phyloP scores from a whole-genome alignment of 2,888 invertebrate genomes.

The Tenodera sinensis region DNA sequence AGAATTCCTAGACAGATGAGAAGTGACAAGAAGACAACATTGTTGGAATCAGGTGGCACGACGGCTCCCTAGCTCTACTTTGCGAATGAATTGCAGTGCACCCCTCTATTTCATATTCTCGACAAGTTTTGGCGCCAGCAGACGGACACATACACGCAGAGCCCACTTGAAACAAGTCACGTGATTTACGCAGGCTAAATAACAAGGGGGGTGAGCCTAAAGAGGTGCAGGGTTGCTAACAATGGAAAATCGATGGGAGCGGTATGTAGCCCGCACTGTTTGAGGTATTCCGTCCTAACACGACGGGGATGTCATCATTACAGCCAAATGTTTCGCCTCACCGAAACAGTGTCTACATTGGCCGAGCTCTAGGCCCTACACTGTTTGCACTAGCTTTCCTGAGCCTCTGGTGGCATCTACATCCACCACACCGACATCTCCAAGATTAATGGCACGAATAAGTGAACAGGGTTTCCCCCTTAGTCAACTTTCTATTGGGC shows the following conservation, averaged over 20 bases:
- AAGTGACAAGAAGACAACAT: background rate
- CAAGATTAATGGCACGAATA: background rate
- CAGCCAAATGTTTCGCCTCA: no score
- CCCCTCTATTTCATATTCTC: conserved; percentile 9
- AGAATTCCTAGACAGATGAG: background rate
- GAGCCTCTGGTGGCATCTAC: background rate
- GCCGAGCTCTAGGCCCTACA: background rate
- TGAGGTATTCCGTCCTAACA: background rate
- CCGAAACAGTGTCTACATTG: background rate
- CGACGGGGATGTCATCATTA: background rate
- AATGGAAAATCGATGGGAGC: conserved; percentile 11
- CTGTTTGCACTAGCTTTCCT: background rate
- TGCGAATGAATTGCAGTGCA: background rate
- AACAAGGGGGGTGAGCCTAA: background rate
- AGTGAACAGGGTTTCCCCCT: background rate
- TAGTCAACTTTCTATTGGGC: background rate
- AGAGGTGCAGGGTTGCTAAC: conserved; percentile 2
- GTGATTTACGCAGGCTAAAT: conserved; percentile 3
- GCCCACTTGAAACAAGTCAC: conserved; percentile 9
- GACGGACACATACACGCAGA: background rate
- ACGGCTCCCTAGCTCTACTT: background rate
- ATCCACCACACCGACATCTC: background rate
- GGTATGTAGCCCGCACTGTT: background rate
- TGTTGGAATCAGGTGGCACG: background rate
- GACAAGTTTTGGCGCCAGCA: background rate